Base-by-base conservation (phyloP, 2,888 invertebrate genomes). In the Pseudanteris insignis region DNA sequence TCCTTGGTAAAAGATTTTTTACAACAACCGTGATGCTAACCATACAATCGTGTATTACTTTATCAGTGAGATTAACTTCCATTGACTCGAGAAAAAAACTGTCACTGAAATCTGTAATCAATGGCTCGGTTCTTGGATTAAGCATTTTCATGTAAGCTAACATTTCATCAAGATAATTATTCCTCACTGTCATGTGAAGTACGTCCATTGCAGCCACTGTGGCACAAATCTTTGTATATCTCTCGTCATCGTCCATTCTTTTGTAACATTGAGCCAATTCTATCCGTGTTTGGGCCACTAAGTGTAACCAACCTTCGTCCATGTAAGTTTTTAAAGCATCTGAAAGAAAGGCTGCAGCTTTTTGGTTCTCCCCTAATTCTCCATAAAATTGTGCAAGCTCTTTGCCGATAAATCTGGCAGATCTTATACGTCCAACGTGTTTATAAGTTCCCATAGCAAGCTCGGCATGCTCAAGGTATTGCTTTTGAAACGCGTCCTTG, bases 381-480 rank as follows among this genome's bases (percentile, higher is more conserved):
- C 92, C 88, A 79, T 97, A 96, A 78, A 96, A 96, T 14, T 89
- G 86, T 0, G 96, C 95, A 37, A 97, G 81, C 71, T 96, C 92
- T 26, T 90, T 85, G 0, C 96, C 96, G 50, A 96, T 92, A 34
- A 91, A 84, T 29, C 94, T 86, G 0, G 96, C 96, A 44, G 91
- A 94, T 67, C 94, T 85, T 68, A 88, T 82, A 4, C 84, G 80
- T 6, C 83, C 90, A 63, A 96, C 94, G 81, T 96, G 96, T 74
- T 97, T 97, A 76, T 93, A 96, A 0, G 96, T 96, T 41, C 96
- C 94, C 87, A 96, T 95, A 0, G 96, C 94, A 63, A 96, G 81
- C 78, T 97, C 97, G 0, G 95, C 93, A 55, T 96, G 81, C 80
- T 96, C 96, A 76, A 96, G 81, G 75, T 96, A 97, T 67, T 94